Conservation (phyloP, 2,888 invertebrate species). For the Melieria picta region DNA sequence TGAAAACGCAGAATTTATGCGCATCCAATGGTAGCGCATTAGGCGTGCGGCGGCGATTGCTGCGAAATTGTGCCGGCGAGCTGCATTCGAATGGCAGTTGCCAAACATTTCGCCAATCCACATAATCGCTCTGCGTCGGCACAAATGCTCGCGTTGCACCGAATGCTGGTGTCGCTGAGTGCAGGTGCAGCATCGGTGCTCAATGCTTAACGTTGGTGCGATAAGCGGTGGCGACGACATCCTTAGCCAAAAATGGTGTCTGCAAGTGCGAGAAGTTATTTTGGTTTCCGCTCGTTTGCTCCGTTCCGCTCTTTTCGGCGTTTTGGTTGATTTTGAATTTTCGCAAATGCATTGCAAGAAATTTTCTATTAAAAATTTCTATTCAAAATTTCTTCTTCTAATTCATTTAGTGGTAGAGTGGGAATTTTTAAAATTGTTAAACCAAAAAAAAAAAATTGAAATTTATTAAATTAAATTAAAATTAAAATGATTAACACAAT, state of each 20-base stretch:
- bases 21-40: background rate
- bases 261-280: background rate
- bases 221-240: background rate
- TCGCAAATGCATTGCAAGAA: no score
- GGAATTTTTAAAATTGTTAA: no score
- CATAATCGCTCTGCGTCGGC: constrained; percentile 18
- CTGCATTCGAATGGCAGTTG: no score
- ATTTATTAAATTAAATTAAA: no score
- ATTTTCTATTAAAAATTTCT: no score
- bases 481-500: no score
- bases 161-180: background rate
- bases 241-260: constrained; percentile 17
- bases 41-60: background rate
- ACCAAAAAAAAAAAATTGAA: no score
- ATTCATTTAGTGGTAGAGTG: no score
- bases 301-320: no score
- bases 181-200: constrained; percentile 10
- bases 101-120: constrained; percentile 19
- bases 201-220: constrained; percentile 2
- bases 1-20: constrained; percentile 31
- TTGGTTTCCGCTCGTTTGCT: constrained; percentile 1
- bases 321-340: no score
- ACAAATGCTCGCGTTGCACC: background rate
- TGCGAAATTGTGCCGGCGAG: no score
- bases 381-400: no score